phyloP scores from a whole-genome alignment of 2,888 invertebrate species.

The Epinotia brunnichana region DNA sequence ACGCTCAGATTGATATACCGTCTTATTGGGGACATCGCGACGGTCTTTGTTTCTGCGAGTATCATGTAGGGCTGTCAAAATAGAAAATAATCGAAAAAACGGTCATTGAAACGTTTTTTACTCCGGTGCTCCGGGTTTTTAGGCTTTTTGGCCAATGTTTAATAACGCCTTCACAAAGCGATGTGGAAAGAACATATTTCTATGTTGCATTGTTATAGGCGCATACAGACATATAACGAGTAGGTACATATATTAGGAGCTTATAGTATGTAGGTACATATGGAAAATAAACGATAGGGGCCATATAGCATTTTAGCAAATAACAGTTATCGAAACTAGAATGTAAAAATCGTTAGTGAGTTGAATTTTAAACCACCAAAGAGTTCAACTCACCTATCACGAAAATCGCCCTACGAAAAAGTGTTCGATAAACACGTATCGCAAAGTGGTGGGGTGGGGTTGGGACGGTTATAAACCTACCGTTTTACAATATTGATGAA shows the following conservation, averaged over 20 bases:
- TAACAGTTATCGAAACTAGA: neutral
- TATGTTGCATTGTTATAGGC: no score
- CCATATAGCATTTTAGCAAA: neutral
- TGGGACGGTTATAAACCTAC: neutral
- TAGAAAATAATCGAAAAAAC: slow-evolving; percentile 24
- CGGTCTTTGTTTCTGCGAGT: slow-evolving; percentile 81
- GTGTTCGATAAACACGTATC: neutral
- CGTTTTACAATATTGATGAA: neutral
- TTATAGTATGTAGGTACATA: neutral
- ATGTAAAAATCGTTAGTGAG: neutral
- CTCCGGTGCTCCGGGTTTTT: neutral
- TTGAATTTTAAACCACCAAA: neutral
- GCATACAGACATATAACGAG: no score
- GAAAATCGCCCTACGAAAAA: neutral
- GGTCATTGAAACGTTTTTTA: slow-evolving; percentile 15
- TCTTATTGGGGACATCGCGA: slow-evolving; percentile 79
- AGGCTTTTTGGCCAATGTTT: neutral
- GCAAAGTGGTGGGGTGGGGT: no score
- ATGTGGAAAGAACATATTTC: neutral
- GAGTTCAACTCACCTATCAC: neutral
- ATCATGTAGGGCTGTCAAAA: slow-evolving; percentile 50
- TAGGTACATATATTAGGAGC: no score
- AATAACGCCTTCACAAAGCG: neutral
- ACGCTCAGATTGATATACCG: slow-evolving; percentile 82
- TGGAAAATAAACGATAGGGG: neutral